A percentile compares a stretch with the other conserved stretches of the same genome.
phyloP scores from a whole-genome alignment of 2,888 invertebrate species.

The Peribatodes rhomboidaria region DNA sequence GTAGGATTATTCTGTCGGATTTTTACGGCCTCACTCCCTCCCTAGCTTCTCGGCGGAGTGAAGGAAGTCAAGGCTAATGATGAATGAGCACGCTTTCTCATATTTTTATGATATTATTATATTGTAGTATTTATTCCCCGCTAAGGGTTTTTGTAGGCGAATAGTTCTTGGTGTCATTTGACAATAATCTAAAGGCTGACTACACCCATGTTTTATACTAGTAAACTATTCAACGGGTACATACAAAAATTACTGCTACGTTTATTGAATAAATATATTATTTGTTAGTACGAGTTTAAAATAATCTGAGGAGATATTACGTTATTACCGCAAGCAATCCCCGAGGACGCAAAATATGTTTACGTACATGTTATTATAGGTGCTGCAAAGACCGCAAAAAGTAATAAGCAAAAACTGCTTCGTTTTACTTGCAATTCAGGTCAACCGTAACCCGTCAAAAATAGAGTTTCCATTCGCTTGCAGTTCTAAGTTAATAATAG shows the following conservation, averaged over 20 bases:
- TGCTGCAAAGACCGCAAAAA: slow-evolving; percentile 47
- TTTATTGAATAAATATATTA: not conserved
- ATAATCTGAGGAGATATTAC: slow-evolving; percentile 10
- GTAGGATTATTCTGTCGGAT: slow-evolving; percentile 53
- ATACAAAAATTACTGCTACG: not conserved
- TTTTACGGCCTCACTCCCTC: slow-evolving; percentile 57
- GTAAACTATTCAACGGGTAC: too few species aligned
- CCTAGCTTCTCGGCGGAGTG: slow-evolving; percentile 58
- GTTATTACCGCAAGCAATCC: slow-evolving; percentile 46
- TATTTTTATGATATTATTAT: slow-evolving; percentile 45
- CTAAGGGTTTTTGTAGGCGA: slow-evolving; percentile 17
- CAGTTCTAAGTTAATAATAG: slow-evolving; percentile 56
- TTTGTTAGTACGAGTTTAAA: not conserved
- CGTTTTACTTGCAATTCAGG: slow-evolving; percentile 33
- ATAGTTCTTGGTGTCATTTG: not conserved
- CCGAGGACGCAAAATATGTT: slow-evolving; percentile 50
- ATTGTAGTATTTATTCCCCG: slow-evolving; percentile 29
- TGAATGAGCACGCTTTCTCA: slow-evolving; percentile 73
- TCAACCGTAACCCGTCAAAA: slow-evolving; percentile 30
- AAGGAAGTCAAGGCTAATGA: slow-evolving; percentile 73
- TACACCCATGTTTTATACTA: too few species aligned
- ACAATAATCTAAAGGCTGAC: not conserved
- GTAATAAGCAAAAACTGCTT: slow-evolving; percentile 50
- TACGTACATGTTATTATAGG: slow-evolving; percentile 32
- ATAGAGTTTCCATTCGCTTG: slow-evolving; percentile 51